Evolutionary conservation across 2,888 invertebrate species (phyloP).

Genomic region (Ormyrus thymus): DNA sequence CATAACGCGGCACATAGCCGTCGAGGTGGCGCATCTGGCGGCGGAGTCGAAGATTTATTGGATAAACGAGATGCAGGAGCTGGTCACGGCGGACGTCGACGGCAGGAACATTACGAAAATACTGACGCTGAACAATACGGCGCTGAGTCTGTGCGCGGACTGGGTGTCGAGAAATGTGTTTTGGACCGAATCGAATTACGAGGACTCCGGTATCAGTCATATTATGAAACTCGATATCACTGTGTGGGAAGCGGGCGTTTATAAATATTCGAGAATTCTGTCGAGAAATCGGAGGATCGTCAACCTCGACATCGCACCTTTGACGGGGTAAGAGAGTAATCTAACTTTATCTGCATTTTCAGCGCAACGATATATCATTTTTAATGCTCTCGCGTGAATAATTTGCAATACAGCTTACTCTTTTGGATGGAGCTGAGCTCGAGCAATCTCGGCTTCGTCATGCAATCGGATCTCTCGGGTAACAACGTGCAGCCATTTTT

Average conservation of each 20-base stretch:
- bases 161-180: conserved; percentile 92
- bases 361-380: no score
- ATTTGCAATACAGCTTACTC: conserved; percentile 79
- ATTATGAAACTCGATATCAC: conserved; percentile 82
- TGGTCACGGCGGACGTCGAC: conserved; percentile 80
- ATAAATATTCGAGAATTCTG: conserved; percentile 77
- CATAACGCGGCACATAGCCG: conserved; percentile 81
- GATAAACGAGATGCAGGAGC: conserved; percentile 86
- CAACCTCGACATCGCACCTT: conserved; percentile 85
- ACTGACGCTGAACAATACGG: conserved; percentile 78
- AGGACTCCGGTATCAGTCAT: conserved; percentile 74
- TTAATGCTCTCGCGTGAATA: no score
- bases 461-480: conserved; percentile 80
- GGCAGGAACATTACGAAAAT: conserved; percentile 78
- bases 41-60: conserved; percentile 87
- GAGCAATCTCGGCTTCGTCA: conserved; percentile 79
- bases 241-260: conserved; percentile 75
- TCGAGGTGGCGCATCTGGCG: conserved; percentile 82
- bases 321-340: conserved; percentile 78
- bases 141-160: conserved; percentile 85
- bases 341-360: background rate
- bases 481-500: conserved; percentile 79
- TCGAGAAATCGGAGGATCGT: conserved; percentile 78
- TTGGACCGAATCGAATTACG: conserved; percentile 83
- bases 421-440: conserved; percentile 82